Percentiles rank a stretch among this genome's conserved stretches.
These are phyloP conservation scores for Drymonia ruficornis DNA, from an alignment of 2,888 invertebrate genomes.

Conservation along the genomic window DNA sequence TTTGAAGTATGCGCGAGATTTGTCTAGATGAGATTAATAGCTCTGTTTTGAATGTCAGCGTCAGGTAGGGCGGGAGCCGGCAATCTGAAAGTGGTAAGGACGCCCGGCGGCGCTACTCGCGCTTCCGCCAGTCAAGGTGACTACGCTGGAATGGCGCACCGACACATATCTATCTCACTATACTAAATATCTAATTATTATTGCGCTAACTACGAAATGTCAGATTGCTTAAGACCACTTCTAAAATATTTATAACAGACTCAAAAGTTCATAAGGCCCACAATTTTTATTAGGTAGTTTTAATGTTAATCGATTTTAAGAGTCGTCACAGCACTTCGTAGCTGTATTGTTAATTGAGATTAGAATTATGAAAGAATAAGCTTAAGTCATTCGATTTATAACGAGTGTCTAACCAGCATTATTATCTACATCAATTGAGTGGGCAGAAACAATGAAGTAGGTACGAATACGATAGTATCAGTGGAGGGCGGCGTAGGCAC, in stretches of 20 bases:
- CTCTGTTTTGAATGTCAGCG: conserved; percentile 25
- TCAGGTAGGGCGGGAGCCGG: conserved; percentile 44
- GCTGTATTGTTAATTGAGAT: background rate
- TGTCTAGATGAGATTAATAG: conserved; percentile 7
- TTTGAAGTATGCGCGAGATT: conserved; percentile 3
- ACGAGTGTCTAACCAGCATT: too few species aligned
- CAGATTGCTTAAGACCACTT: conserved; percentile 30
- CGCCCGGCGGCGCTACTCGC: conserved; percentile 54
- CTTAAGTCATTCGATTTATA: too few species aligned
- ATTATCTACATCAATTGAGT: background rate
- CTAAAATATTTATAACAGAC: conserved; percentile 9
- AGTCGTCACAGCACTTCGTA: background rate
- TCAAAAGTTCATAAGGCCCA: conserved; percentile 6
- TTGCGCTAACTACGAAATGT: conserved; percentile 35
- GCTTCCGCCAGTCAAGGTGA: conserved; percentile 79
- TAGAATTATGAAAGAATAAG: background rate
- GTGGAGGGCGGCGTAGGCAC: conserved; percentile 4
- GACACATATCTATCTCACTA: conserved; percentile 13
- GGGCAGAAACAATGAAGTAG: background rate
- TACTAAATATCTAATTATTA: conserved; percentile 41
- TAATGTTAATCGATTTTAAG: conserved; percentile 16
- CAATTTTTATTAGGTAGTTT: conserved; percentile 8
- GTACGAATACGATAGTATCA: background rate
- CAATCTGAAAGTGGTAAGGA: conserved; percentile 72
- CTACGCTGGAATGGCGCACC: conserved; percentile 39